Base-by-base conservation (phyloP, 2,113 vertebrate species). In the Heliornis fulica region DNA sequence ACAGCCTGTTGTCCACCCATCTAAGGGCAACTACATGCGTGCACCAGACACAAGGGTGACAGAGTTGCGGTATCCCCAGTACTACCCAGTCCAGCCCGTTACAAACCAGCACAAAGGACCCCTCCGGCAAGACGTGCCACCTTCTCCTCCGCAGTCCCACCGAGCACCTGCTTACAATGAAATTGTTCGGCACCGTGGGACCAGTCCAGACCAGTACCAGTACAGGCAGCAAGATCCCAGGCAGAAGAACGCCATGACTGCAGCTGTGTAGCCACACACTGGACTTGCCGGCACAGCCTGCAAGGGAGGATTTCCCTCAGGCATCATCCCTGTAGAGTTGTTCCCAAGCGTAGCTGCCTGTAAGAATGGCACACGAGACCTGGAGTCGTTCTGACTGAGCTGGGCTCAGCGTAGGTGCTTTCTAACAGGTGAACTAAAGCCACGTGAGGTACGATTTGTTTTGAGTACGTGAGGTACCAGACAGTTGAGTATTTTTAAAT, bases 111-210 rank as follows among this genome's bases (percentile, higher is more conserved):
- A 99, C 74, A 99, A 99, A 96, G 99, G 99, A 81, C 99, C 99
- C 21, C 94, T 99, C 83, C 98, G 99, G 25, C 99, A 99, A 96
- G 99, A 99, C 1, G 99, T 99, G 36, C 99, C 99, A 0, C 99
- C 99, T 10, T 99, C 99, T 11, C 99, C 99, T 20, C 98, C 99
- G 29, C 98, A 98, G 59, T 97, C 98, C 23, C 98, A 98, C 28
- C 98, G 98, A 61, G 98, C 97, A 19, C 97, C 98, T 15, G 98
- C 98, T 41, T 99, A 99, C 38, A 98, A 96, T 43, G 99, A 97
- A 95, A 97, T 94, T 96, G 94, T 94, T 90, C 96, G 83, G 11
- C 99, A 98, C 96, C 98, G 97, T 20, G 98, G 97, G 80, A 90
- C 91, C 91, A 97, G 98, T 74, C 97, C 98, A 23, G 98, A 99